phyloP scores from a whole-genome alignment of 1,140 invertebrate genomes.

The Latrodectus geometricus region DNA sequence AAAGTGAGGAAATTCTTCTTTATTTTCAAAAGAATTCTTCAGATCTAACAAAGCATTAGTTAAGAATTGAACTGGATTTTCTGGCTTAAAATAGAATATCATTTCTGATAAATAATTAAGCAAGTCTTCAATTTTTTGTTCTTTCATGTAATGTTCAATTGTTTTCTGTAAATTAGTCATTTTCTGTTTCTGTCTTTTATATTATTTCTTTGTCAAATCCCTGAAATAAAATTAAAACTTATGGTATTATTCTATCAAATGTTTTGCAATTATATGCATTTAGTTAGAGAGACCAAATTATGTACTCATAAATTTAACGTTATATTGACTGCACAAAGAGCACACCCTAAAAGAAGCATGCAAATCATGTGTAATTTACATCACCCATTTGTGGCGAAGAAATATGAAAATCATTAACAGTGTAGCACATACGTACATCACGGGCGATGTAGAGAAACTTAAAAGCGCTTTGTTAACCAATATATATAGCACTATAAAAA shows the following conservation, averaged over 20 bases:
- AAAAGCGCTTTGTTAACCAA: too few relatives aligned
- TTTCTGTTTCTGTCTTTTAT: not conserved
- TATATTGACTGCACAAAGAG: too few relatives aligned
- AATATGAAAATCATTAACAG: too few relatives aligned
- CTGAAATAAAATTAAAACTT: not conserved
- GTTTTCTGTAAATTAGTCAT: not conserved
- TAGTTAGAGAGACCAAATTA: not conserved
- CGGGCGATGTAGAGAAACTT: too few relatives aligned
- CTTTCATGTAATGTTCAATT: not conserved
- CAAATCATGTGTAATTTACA: too few relatives aligned
- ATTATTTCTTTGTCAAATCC: not conserved
- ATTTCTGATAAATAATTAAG: slow-evolving; percentile 22
- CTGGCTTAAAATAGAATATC: slow-evolving; percentile 19
- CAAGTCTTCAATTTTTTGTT: slow-evolving; percentile 26
- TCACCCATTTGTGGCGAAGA: too few relatives aligned
- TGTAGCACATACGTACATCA: too few relatives aligned
- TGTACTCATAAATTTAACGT: too few relatives aligned
- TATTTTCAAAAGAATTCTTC: not conserved
- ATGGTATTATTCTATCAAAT: not conserved
- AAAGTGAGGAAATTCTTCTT: not conserved
- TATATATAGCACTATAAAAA: too few relatives aligned
- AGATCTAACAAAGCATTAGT: slow-evolving; percentile 1
- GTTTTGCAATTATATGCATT: not conserved
- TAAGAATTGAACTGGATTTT: slow-evolving; percentile 12
- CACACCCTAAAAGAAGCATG: too few relatives aligned